phyloP scores from a whole-genome alignment of 2,113 vertebrate species.

The Gallinago undulata region DNA sequence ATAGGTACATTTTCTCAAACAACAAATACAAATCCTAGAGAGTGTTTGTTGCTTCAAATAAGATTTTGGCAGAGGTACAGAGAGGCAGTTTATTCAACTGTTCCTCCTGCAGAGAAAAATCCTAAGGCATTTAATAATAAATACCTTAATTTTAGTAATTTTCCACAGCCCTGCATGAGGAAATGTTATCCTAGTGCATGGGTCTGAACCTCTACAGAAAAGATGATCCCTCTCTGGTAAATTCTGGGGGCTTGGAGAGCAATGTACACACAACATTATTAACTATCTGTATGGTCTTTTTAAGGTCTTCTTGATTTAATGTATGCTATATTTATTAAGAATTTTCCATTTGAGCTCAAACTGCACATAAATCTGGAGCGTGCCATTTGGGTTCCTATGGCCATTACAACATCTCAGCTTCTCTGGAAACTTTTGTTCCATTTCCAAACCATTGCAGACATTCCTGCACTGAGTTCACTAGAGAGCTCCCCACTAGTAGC shows the following conservation, averaged over 20 bases:
- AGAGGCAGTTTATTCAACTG: background rate
- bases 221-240: background rate
- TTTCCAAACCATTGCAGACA: background rate
- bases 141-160: background rate
- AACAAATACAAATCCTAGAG: background rate
- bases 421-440: fast-evolving
- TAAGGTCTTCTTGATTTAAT: background rate
- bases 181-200: background rate
- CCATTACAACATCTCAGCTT: background rate
- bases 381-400: background rate
- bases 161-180: background rate
- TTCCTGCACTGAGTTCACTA: background rate
- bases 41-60: background rate
- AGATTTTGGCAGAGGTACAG: background rate
- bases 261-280: background rate
- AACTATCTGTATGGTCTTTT: background rate
- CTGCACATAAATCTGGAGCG: background rate
- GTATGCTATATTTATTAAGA: background rate
- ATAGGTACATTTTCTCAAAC: background rate
- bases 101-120: background rate
- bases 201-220: background rate
- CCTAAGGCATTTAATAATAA: background rate
- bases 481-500: background rate
- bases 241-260: background rate
- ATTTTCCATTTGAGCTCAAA: background rate